Evolutionary conservation across 1,140 invertebrate species (phyloP).

Genomic region (Aphis gossypii): DNA sequence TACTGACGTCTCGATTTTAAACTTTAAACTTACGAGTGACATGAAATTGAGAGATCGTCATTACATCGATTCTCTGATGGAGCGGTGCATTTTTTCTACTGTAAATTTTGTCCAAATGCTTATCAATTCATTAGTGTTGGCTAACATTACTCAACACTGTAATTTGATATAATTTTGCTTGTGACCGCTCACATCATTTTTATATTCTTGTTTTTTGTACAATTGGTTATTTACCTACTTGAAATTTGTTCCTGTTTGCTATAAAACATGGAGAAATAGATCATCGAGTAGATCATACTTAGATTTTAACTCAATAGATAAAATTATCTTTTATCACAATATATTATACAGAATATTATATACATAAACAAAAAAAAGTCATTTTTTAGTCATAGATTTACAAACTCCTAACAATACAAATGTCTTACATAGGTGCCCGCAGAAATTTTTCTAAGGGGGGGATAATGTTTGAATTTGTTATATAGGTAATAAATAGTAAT

Average conservation of each 20-base stretch:
- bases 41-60: neutral
- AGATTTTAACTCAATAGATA: neutral
- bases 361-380: too few relatives aligned
- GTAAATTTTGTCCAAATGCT: neutral
- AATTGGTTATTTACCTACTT: neutral
- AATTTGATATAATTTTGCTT: neutral
- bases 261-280: neutral
- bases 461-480: too few relatives aligned
- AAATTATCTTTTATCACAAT: neutral
- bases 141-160: neutral
- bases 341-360: too few relatives aligned
- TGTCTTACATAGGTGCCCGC: too few relatives aligned
- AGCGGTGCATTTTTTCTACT: neutral
- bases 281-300: too few relatives aligned
- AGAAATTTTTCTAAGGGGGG: too few relatives aligned
- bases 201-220: neutral
- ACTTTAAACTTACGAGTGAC: neutral
- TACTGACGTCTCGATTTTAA: neutral
- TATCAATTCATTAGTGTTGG: neutral
- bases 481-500: too few relatives aligned
- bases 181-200: neutral
- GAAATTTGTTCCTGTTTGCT: neutral
- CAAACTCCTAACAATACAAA: neutral
- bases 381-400: neutral
- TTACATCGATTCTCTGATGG: neutral